Evolutionary conservation across 2,113 vertebrate genomes (phyloP).

Genomic region (Crypturellus undulatus): DNA sequence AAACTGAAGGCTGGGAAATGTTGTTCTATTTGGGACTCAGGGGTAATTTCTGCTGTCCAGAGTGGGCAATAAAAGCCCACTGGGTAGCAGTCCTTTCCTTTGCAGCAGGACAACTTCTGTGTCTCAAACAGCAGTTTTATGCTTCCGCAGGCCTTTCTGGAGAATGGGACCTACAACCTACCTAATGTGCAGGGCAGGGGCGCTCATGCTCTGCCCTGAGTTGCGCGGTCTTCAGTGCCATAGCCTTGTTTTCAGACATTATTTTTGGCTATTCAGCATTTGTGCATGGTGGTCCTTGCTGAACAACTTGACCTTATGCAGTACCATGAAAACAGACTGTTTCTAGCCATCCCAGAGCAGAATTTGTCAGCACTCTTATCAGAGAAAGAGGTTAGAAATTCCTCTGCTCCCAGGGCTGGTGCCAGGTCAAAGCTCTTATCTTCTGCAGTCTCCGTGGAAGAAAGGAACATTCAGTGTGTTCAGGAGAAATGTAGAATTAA

Average conservation of each 20-base stretch:
- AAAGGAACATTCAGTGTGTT: conserved; percentile 55
- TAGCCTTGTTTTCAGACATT: not conserved
- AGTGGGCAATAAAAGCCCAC: not conserved
- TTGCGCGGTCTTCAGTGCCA: not conserved
- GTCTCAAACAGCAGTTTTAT: not conserved
- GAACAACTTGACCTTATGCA: not conserved
- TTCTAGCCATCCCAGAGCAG: not conserved
- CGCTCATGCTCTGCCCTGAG: rapidly evolving
- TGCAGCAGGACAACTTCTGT: not conserved
- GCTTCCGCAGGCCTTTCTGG: rapidly evolving
- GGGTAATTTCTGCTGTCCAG: not conserved
- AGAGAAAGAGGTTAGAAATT: conserved; percentile 52
- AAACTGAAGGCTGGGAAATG: not conserved
- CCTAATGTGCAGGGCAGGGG: not conserved
- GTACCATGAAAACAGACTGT: not conserved
- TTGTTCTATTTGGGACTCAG: rapidly evolving
- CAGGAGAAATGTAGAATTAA: conserved; percentile 6
- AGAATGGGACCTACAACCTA: not conserved
- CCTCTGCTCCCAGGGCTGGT: not conserved
- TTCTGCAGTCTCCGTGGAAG: not conserved
- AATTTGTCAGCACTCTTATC: conserved; percentile 18
- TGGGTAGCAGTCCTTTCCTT: not conserved
- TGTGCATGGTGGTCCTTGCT: not conserved
- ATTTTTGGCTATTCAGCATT: rapidly evolving
- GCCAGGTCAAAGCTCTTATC: conserved; percentile 51